Conservation (phyloP, 2,113 vertebrate species). For the Brachyhypopomus occidentalis region DNA sequence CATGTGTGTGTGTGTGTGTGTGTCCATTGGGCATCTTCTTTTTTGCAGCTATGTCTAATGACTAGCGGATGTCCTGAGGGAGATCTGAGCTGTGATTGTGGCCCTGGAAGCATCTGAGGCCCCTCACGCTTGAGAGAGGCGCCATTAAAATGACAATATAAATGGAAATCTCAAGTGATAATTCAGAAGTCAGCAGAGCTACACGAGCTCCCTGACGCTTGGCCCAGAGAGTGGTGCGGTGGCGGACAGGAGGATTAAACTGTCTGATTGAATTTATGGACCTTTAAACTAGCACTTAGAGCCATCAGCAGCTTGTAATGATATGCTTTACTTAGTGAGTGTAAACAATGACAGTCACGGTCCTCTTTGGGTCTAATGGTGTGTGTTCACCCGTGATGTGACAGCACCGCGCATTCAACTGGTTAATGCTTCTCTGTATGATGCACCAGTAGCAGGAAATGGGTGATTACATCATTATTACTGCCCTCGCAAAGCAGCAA, state of each 20-base stretch:
- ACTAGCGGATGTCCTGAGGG: slow-evolving; percentile 78
- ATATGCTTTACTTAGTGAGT: slow-evolving; percentile 78
- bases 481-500: neutral
- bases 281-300: slow-evolving; percentile 79
- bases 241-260: slow-evolving; percentile 69
- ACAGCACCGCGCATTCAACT: slow-evolving; percentile 60
- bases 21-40: slow-evolving; percentile 20
- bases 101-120: slow-evolving; percentile 83
- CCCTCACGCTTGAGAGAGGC: slow-evolving; percentile 68
- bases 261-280: slow-evolving; percentile 82
- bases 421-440: slow-evolving; percentile 17
- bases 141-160: slow-evolving; percentile 85
- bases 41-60: slow-evolving; percentile 75
- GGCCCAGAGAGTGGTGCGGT: slow-evolving; percentile 63
- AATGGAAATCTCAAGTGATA: slow-evolving; percentile 82
- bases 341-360: slow-evolving; percentile 75
- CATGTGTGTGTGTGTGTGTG: slow-evolving; percentile 4
- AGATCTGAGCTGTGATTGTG: slow-evolving; percentile 74
- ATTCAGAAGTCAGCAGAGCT: slow-evolving; percentile 72
- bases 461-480: slow-evolving; percentile 25
- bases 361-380: slow-evolving; percentile 70
- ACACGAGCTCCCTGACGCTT: slow-evolving; percentile 55
- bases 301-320: slow-evolving; percentile 70
- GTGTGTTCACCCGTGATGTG: slow-evolving; percentile 61
- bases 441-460: neutral